Base-by-base conservation (phyloP, 2,113 vertebrate species). In the Ophiodon elongatus region DNA sequence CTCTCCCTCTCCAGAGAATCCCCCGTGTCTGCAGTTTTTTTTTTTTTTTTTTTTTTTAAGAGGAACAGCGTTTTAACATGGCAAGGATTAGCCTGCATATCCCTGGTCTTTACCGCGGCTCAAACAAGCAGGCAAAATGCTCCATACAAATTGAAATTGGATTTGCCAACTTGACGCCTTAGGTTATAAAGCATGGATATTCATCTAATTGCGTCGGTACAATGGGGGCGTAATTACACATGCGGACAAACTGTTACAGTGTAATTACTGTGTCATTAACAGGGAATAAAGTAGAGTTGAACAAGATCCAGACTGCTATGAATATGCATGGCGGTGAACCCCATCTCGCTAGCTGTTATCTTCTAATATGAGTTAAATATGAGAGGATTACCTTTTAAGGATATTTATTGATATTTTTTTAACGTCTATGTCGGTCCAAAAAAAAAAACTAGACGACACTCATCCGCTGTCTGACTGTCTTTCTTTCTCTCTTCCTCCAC, bases 141-240 rank as follows among this genome's bases (percentile, higher is more conserved):
- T 92, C 93, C 94, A 94, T 94, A 94, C 92, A 96, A 95, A 96
- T 94, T 95, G 92, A 95, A 96, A 96, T 96, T 95, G 94, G 95
- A 95, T 96, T 96, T 95, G 94, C 94, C 91, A 91, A 93, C 90
- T 93, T 83, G 92, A 91, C 84, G 95, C 95, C 95, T 95, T 90
- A 95, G 95, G 95, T 96, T 95, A 95, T 94, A 95, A 95, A 95
- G 94, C 93, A 87, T 91, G 93, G 93, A 95, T 96, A 95, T 95
- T 95, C 94, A 95, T 96, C 94, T 96, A 95, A 96, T 95, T 96
- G 94, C 93, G 47, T 91, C 88, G 89, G 93, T 94, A 94, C 94
- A 94, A 94, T 94, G 92, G 91, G 91, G 92, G 92, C 80, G 93
- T 94, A 95, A 96, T 95, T 95, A 95, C 95, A 95, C 91, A 93